A percentile compares a stretch with the other conserved stretches of the same genome.
These are phyloP conservation scores for Ceratina australensis DNA, from an alignment of 1,140 invertebrate genomes.

Conservation along the genomic window DNA sequence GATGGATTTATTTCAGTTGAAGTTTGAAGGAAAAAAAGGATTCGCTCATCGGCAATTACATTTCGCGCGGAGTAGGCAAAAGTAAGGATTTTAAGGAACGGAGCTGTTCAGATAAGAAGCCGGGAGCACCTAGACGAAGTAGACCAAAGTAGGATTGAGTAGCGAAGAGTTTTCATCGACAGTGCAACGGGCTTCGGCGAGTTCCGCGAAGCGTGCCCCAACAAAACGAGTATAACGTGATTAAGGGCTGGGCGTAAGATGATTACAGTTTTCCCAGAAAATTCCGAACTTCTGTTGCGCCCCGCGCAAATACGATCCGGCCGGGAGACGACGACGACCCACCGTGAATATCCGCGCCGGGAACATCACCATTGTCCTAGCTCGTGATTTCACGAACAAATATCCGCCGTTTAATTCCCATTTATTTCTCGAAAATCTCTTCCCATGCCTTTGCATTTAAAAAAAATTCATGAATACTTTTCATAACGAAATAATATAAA, in stretches of 20 bases:
- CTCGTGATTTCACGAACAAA: not conserved
- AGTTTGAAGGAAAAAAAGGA: no score
- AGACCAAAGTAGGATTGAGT: slow-evolving; percentile 15
- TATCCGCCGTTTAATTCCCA: not conserved
- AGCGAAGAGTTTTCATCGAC: slow-evolving; percentile 5
- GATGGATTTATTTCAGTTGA: no score
- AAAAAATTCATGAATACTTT: no score
- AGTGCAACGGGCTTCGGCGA: not conserved
- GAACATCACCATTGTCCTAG: not conserved
- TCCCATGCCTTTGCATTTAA: no score
- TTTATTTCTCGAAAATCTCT: not conserved
- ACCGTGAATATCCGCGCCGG: slow-evolving; percentile 1
- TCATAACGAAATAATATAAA: no score
- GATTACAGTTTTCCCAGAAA: slow-evolving; percentile 26
- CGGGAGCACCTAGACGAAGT: slow-evolving; percentile 1
- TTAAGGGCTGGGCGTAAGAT: slow-evolving; percentile 15
- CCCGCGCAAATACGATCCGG: slow-evolving; percentile 7
- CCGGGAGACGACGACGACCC: not conserved
- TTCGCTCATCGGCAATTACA: not conserved
- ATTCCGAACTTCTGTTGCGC: slow-evolving; percentile 16
- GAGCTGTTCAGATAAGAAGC: slow-evolving; percentile 6
- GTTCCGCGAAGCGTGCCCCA: not conserved
- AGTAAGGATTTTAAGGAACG: not conserved
- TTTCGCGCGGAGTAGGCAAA: not conserved
- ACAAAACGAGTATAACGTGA: slow-evolving; percentile 26